Percentiles rank a stretch among this genome's conserved stretches.
These are phyloP conservation scores for Cygnus buccinator DNA, from an alignment of 2,113 vertebrate genomes.

Conservation along the genomic window DNA sequence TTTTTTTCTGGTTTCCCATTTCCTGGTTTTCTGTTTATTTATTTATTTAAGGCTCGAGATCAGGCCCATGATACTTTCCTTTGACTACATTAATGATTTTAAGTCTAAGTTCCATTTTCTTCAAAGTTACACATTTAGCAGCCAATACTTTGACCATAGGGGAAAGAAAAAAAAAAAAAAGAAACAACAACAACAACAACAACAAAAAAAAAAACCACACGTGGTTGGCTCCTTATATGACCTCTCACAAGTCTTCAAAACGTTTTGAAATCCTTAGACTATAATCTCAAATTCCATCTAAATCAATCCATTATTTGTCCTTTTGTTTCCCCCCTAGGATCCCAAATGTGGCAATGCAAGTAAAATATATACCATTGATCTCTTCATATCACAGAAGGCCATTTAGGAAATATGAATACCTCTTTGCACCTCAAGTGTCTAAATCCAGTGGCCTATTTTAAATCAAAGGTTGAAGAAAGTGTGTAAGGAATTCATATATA, in stretches of 20 bases:
- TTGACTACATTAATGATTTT: neutral
- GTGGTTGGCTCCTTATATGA: neutral
- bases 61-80: neutral
- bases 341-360: neutral
- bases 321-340: constrained; percentile 31
- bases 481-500: neutral
- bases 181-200: too few species aligned
- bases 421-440: neutral
- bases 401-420: constrained; percentile 40
- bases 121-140: neutral
- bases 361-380: constrained; percentile 24
- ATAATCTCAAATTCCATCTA: constrained; percentile 19
- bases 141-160: neutral
- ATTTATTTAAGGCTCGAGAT: neutral
- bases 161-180: neutral
- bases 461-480: neutral
- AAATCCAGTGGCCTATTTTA: neutral
- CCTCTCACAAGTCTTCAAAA: neutral
- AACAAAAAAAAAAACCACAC: neutral
- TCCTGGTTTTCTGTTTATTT: neutral
- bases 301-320: constrained; percentile 18
- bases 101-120: neutral
- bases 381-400: constrained; percentile 9
- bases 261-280: neutral
- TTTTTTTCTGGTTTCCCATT: neutral